phyloP scores from a whole-genome alignment of 2,113 vertebrate genomes.

The Struthio camelus region DNA sequence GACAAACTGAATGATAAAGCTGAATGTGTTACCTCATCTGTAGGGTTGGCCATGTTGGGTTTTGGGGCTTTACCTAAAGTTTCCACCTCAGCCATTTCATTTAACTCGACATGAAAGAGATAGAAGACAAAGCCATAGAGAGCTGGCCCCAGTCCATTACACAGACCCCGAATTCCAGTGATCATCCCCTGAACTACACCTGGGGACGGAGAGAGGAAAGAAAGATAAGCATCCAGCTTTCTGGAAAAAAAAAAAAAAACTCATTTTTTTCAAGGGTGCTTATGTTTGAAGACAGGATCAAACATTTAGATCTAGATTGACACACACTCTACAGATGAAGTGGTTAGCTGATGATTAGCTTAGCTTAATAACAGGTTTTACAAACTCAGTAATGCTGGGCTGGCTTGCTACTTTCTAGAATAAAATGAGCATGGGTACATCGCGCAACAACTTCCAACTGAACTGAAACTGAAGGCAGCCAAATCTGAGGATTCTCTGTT shows the following conservation, averaged over 20 bases:
- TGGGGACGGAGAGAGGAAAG: conserved; percentile 9
- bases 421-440: background rate
- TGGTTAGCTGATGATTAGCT: background rate
- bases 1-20: rapidly evolving
- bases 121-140: conserved; percentile 91
- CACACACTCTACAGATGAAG: background rate
- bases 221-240: background rate
- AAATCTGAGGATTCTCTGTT: background rate
- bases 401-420: background rate
- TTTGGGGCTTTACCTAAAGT: conserved; percentile 80
- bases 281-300: background rate
- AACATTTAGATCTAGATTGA: background rate
- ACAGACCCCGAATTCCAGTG: conserved; percentile 89
- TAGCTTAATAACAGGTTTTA: background rate
- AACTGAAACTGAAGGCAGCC: background rate
- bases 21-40: conserved; percentile 81
- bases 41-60: conserved; percentile 90
- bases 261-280: background rate
- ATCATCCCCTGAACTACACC: conserved; percentile 94
- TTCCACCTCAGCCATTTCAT: conserved; percentile 81
- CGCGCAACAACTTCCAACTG: background rate
- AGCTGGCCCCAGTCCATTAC: conserved; percentile 87
- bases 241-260: background rate
- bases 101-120: conserved; percentile 89
- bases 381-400: background rate